phyloP scores from a whole-genome alignment of 2,113 vertebrate species.

The Nothoprocta pentlandii region DNA sequence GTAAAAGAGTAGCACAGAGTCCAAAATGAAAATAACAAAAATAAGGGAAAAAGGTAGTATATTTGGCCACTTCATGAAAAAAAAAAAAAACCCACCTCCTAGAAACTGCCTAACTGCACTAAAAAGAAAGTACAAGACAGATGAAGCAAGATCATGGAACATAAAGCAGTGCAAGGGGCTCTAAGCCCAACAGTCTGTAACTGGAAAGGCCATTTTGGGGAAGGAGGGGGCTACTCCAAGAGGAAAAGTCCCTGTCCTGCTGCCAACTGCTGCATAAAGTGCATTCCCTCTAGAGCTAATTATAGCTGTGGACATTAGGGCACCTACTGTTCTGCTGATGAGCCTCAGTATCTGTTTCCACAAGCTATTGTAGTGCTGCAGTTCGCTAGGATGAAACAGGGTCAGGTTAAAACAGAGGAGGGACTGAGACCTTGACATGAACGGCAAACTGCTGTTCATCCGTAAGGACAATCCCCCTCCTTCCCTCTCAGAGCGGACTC shows the following conservation, averaged over 20 bases:
- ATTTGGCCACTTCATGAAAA: neutral
- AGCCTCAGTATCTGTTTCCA: neutral
- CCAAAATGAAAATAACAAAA: neutral
- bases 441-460: neutral
- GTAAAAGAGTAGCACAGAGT: neutral
- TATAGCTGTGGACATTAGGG: neutral
- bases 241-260: neutral
- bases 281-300: slow-evolving; percentile 31
- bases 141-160: neutral
- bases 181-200: neutral
- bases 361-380: neutral
- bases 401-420: neutral
- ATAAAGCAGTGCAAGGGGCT: neutral
- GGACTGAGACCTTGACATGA: neutral
- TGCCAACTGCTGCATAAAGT: neutral
- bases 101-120: neutral
- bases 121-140: neutral
- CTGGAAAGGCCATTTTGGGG: neutral
- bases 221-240: neutral
- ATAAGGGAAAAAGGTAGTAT: neutral
- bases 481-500: neutral
- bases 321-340: neutral
- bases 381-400: neutral
- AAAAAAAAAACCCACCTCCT: neutral
- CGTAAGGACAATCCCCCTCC: neutral